phyloP scores from a whole-genome alignment of 2,888 invertebrate species.

The Piscicola geometra region DNA sequence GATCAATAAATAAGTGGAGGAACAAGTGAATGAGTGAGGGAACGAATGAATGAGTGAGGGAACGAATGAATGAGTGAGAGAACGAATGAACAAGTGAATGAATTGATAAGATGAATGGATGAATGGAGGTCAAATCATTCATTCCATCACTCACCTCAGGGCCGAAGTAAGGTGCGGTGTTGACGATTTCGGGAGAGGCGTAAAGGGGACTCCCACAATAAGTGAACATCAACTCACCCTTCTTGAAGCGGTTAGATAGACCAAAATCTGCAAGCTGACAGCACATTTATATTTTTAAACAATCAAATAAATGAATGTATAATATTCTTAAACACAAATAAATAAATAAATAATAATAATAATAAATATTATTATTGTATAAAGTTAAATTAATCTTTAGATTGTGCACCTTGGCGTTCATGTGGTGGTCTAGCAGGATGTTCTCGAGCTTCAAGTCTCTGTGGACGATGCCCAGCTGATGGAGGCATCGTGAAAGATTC shows the following conservation, averaged over 20 bases:
- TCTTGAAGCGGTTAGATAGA: constrained; percentile 90
- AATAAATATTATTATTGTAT: no score
- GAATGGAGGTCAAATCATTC: no score
- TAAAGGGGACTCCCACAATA: constrained; percentile 95
- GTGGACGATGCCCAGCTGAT: constrained; percentile 85
- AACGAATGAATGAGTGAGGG: no score
- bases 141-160: no score
- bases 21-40: no score
- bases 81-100: no score
- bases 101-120: no score
- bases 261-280: constrained; percentile 99
- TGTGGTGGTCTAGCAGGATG: constrained; percentile 83
- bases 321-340: constrained; percentile 3
- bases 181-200: constrained; percentile 94
- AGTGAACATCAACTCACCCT: constrained; percentile 77
- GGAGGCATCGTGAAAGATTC: background rate
- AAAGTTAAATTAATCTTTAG: no score
- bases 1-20: no score
- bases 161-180: constrained; percentile 90
- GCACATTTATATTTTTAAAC: no score
- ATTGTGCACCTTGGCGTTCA: constrained; percentile 89
- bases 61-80: no score
- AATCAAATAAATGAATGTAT: constrained; percentile 43
- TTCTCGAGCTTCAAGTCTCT: constrained; percentile 92
- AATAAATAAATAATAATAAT: no score